Evolutionary conservation across 2,113 vertebrate genomes (phyloP).

Genomic region (Spermophilus dauricus): DNA sequence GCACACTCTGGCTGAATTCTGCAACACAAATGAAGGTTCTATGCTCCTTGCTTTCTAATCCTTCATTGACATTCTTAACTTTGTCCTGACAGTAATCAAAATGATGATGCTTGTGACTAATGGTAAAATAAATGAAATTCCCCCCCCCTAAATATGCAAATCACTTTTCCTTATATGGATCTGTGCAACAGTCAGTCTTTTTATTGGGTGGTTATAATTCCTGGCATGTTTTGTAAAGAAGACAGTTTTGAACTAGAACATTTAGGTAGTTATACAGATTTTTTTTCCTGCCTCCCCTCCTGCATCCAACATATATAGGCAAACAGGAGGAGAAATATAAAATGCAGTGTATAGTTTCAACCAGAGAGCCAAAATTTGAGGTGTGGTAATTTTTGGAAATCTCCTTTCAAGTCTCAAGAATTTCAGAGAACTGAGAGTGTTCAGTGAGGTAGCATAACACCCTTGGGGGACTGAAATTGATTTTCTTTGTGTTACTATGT

Average conservation of each 20-base stretch:
- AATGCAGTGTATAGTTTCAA: slow-evolving; percentile 72
- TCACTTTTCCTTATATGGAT: neutral
- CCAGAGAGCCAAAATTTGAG: neutral
- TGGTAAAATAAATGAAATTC: neutral
- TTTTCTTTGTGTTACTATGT: slow-evolving; percentile 85
- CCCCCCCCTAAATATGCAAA: neutral
- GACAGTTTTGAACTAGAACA: neutral
- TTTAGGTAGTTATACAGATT: neutral
- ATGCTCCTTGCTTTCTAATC: neutral
- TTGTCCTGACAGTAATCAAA: neutral
- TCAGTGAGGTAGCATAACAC: slow-evolving; percentile 82
- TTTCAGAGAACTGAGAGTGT: slow-evolving; percentile 84
- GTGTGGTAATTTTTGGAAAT: slow-evolving; percentile 79
- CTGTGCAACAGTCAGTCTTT: neutral
- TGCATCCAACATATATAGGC: neutral
- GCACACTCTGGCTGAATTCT: too few species aligned
- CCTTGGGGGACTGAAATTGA: slow-evolving; percentile 87
- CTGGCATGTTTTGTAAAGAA: neutral
- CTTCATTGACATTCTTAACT: neutral
- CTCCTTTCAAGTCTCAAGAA: slow-evolving; percentile 78
- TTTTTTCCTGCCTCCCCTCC: neutral
- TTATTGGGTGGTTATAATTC: neutral
- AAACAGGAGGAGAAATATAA: slow-evolving; percentile 29
- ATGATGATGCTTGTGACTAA: neutral
- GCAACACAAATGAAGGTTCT: neutral